Evolutionary conservation across 2,888 invertebrate species (phyloP).

Genomic region (Drosophila putrida): DNA sequence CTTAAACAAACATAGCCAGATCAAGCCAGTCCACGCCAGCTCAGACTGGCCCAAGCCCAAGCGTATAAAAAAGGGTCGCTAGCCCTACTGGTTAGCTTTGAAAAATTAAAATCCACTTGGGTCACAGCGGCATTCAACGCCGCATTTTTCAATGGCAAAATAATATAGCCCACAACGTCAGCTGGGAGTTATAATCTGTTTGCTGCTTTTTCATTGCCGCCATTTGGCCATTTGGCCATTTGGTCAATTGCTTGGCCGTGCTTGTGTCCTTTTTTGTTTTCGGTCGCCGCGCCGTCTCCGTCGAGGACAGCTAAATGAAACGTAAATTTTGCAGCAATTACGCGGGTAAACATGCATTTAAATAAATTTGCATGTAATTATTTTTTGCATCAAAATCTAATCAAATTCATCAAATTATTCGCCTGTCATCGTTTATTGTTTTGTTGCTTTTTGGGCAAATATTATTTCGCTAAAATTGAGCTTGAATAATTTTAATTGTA

Average conservation of each 20-base stretch:
- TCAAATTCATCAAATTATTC: conserved; percentile 64
- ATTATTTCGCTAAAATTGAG: conserved; percentile 34
- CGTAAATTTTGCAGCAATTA: conserved; percentile 85
- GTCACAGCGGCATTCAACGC: conserved; percentile 48
- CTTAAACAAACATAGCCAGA: conserved; percentile 61
- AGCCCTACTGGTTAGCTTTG: conserved; percentile 67
- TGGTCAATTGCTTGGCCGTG: conserved; percentile 45
- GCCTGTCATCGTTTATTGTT: conserved; percentile 26
- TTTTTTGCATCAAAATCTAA: conserved; percentile 61
- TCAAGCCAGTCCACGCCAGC: conserved; percentile 13
- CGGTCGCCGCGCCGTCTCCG: not conserved
- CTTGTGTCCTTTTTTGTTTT: conserved; percentile 33
- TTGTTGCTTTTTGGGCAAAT: conserved; percentile 18
- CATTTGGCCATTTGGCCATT: conserved; percentile 56
- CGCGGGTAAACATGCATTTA: conserved; percentile 82
- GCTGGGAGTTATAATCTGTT: conserved; percentile 81
- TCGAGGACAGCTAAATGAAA: conserved; percentile 80
- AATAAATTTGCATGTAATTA: conserved; percentile 83
- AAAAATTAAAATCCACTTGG: conserved; percentile 82
- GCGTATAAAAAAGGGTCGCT: conserved; percentile 64
- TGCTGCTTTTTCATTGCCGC: conserved; percentile 77
- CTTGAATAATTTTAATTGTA: conserved; percentile 62
- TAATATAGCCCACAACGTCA: conserved; percentile 83
- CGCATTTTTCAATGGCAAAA: conserved; percentile 81
- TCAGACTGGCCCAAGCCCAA: conserved; percentile 1